Percentiles rank a stretch among this genome's conserved stretches.
Conservation (phyloP, 1,140 invertebrate species). For the Euglossa dilemma region DNA sequence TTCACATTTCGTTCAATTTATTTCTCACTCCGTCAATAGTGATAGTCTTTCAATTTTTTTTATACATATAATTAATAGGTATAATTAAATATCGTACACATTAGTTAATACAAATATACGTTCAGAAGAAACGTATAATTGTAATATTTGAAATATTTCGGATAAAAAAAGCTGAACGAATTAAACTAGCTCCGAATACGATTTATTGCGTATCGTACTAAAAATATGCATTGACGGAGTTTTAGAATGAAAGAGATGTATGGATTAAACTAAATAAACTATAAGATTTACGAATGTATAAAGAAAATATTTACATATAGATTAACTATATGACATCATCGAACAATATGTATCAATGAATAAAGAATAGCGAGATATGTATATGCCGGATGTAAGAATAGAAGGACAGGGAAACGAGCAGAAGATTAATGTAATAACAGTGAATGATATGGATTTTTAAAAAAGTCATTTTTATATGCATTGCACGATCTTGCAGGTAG, state of each 20-base stretch:
- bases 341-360: slow-evolving; percentile 53
- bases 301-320: slow-evolving; percentile 67
- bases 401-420: not conserved
- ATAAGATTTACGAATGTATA: slow-evolving; percentile 60
- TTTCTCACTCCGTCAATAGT: slow-evolving; percentile 25
- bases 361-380: slow-evolving; percentile 17
- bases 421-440: not conserved
- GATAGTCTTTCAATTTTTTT: slow-evolving; percentile 54
- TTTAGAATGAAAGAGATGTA: slow-evolving; percentile 39
- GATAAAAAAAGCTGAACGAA: not conserved
- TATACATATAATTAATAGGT: slow-evolving; percentile 37
- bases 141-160: slow-evolving; percentile 21
- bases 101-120: not conserved
- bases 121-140: slow-evolving; percentile 15
- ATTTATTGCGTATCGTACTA: slow-evolving; percentile 42
- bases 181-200: slow-evolving; percentile 23
- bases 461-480: slow-evolving; percentile 69
- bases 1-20: not conserved
- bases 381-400: slow-evolving; percentile 32
- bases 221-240: slow-evolving; percentile 9
- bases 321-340: slow-evolving; percentile 40
- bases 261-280: slow-evolving; percentile 45
- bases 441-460: slow-evolving; percentile 51
- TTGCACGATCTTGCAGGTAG: slow-evolving; percentile 36
- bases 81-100: slow-evolving; percentile 27